Base-by-base conservation (phyloP, 1,140 invertebrate species). In the Atta texana region DNA sequence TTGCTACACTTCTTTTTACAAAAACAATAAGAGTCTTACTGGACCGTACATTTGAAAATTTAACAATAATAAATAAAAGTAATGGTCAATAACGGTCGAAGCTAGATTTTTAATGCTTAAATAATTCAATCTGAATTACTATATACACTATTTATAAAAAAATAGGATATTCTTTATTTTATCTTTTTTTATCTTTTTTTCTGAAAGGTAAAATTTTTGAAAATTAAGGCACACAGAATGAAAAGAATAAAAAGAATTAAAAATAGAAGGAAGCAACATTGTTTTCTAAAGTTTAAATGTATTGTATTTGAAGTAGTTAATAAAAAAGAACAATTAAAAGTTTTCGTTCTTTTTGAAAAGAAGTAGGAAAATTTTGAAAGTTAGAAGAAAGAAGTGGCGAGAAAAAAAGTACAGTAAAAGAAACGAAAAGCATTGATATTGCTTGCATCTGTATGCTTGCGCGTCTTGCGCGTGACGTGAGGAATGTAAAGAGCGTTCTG, bases 391-490 rank as follows among this genome's bases (percentile, higher is more conserved):
- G 21, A 44, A 39, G 34, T 18, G 44, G 12, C 8, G 4, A 59
- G 39, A 57, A 28, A 81, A 71, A 28, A 28, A 72, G 31, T 8
- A 18, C 7, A 8, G 24, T 31, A 14, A 28, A 55, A 57, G 64
- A 63, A 24, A 34, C 10, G 69, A 24, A 49, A 71, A n/a, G 66
- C 21, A 72, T 21, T 16, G 51, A 71, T 53, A 44, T 66, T 81
- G 51, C 34, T 21, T 81, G 64, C 16, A 81, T 81, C 49, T 28
- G 78, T 82, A 61, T 31, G 24, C 55, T 74, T 44, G 74, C 28
- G 21, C 21, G 64, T 51, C 55, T 74, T 44, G 74, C 28, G 21
- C 21, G 64, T 51, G 53, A 72, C 44, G 72, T 63, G 57, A 51
- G 55, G 55, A 61, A 84, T 75, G 55, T 39, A 63, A 74, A 74